Evolutionary conservation across 2,113 vertebrate genomes (phyloP), one percentile per base, ranked within the genome.

Genomic region (Potamarius usumacintae): DNA sequence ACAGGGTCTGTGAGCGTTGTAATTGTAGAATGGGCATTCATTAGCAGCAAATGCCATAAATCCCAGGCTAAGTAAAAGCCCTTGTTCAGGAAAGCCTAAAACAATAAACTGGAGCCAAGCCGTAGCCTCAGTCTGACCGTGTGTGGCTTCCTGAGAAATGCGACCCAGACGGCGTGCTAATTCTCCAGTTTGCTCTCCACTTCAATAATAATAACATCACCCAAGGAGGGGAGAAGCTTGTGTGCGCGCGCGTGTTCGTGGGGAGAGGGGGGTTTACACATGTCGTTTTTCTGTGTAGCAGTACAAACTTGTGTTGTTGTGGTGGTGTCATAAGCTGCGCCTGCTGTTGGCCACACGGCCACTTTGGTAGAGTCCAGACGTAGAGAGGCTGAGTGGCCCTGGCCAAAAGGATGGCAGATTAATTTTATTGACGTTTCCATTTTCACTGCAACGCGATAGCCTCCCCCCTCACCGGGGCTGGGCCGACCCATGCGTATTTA

Each of bases 371-470:
- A 86, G 50, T 58, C 85, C 84, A 86, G 83, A n/a, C 50, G 25
- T n/a, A 22, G 91, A 93, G 93, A 94, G 92, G 92, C 91, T 92
- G 91, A 95, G 94, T 95, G 95, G 93, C 96, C 94, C 95, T 95
- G 95, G 96, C 96, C 97, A 97, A 97, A 96, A 97, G 96, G 96
- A 96, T 90, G 95, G 96, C 96, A 98, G 97, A 99, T 99, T 98
- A 97, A 98, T 99, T 98, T 98, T 99, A 99, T 99, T 99, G 97
- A 98, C 96, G 97, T 98, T 99, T 98, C 97, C 97, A 98, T 99
- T 99, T 98, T 99, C 97, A 96, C 96, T 97, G 97, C 97, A 98
- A 98, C 93, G 95, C 91, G 97, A 99, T 98, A 97, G 96, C 96
- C 96, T 96, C 95, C 90, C 91, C 42, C 96, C 97, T 96, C 95